Evolutionary conservation across 2,888 invertebrate species (phyloP).

Genomic region (Eumacrocentrus americanus): DNA sequence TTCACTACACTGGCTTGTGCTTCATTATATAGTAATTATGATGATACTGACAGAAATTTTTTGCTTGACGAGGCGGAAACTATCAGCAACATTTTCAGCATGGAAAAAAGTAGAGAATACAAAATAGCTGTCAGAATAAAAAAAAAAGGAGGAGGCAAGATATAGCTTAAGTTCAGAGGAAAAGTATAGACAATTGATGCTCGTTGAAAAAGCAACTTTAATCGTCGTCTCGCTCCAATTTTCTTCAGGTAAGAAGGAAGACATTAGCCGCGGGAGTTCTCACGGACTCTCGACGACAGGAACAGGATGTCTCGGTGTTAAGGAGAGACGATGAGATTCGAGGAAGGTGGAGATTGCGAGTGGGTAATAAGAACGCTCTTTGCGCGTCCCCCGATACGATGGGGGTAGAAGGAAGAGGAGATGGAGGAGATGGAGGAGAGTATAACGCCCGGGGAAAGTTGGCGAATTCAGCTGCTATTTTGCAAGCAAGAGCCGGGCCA

Average conservation of each 20-base stretch:
- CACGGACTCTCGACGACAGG: constrained; percentile 26
- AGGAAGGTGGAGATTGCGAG: constrained; percentile 22
- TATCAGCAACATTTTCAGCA: too few species aligned
- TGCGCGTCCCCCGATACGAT: constrained; percentile 21
- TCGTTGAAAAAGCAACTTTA: constrained; percentile 26
- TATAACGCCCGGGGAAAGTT: constrained; percentile 33
- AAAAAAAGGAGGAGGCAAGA: not conserved
- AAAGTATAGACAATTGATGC: constrained; percentile 16
- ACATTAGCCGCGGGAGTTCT: constrained; percentile 32
- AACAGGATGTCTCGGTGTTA: constrained; percentile 29
- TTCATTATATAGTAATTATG: too few species aligned
- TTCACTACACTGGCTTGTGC: too few species aligned
- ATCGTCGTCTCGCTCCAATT: constrained; percentile 31
- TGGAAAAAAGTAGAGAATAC: not conserved
- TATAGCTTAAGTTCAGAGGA: not conserved
- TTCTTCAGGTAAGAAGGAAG: constrained; percentile 27
- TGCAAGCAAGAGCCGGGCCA: constrained; percentile 31
- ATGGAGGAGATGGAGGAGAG: too few species aligned
- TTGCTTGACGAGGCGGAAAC: not conserved
- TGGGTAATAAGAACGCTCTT: constrained; percentile 31
- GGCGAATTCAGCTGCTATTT: constrained; percentile 21
- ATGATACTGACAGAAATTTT: not conserved
- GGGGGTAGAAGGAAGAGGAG: not conserved
- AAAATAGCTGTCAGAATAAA: not conserved
- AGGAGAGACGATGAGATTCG: constrained; percentile 34